A percentile compares a stretch with the other conserved stretches of the same genome.
Evolutionary conservation across 2,888 invertebrate species (phyloP).

Genomic region (Galerucella pusilla): DNA sequence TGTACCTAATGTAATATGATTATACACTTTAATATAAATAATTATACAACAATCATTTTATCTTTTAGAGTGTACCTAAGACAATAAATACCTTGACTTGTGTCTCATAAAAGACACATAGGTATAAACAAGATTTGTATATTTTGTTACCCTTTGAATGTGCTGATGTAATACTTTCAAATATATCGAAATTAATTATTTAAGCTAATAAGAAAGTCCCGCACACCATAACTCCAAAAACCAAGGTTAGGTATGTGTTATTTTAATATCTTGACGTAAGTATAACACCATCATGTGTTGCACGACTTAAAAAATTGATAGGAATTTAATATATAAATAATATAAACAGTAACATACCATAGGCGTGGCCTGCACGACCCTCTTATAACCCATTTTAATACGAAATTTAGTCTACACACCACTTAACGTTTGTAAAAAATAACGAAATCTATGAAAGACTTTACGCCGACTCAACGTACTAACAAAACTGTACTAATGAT

Average conservation of each 20-base stretch:
- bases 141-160: neutral
- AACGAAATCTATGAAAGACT: neutral
- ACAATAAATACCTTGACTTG: too few relatives aligned
- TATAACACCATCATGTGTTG: neutral
- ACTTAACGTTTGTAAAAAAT: neutral
- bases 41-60: too few relatives aligned
- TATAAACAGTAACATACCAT: conserved; percentile 38
- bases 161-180: conserved; percentile 1
- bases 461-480: neutral
- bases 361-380: conserved; percentile 44
- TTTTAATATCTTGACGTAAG: conserved; percentile 12
- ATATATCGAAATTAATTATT: neutral
- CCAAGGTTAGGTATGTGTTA: conserved; percentile 9
- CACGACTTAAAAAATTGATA: conserved; percentile 7
- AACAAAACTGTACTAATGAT: conserved; percentile 8
- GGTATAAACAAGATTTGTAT: neutral
- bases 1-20: too few relatives aligned
- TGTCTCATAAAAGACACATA: too few relatives aligned
- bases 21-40: too few relatives aligned
- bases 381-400: conserved; percentile 44
- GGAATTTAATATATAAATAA: conserved; percentile 13
- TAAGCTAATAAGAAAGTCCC: neutral
- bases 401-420: neutral
- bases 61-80: too few relatives aligned
- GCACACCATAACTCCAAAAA: neutral